phyloP scores from a whole-genome alignment of 2,797 vertebrate species.

The Scarus forsteni region DNA sequence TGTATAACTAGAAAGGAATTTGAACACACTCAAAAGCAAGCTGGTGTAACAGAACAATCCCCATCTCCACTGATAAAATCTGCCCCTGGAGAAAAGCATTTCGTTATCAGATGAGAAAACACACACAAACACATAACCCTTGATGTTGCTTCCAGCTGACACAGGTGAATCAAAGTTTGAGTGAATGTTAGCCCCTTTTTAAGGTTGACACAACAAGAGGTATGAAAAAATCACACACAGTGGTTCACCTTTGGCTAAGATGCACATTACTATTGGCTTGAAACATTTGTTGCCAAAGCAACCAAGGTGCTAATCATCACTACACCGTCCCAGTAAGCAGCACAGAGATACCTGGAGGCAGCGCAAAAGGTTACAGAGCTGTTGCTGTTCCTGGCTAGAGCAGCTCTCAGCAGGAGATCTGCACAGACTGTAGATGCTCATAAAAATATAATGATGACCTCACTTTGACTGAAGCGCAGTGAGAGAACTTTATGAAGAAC shows the following conservation, averaged over 20 bases:
- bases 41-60: conserved; percentile 27
- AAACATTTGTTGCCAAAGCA: conserved; percentile 20
- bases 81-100: conserved; percentile 21
- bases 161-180: conserved; percentile 9
- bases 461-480: conserved; percentile 40
- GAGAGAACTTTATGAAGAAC: neutral
- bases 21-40: conserved; percentile 38
- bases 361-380: conserved; percentile 10
- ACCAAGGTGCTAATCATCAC: neutral
- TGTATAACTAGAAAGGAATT: conserved; percentile 58
- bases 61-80: conserved; percentile 10
- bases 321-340: neutral
- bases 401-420: conserved; percentile 26
- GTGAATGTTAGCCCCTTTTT: conserved; percentile 10
- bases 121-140: conserved; percentile 14
- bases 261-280: conserved; percentile 4
- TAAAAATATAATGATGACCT: conserved; percentile 50
- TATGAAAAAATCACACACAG: neutral
- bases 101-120: conserved; percentile 6
- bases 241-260: neutral
- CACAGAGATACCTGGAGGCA: conserved; percentile 9
- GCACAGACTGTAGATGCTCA: conserved; percentile 23
- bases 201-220: neutral
- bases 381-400: conserved; percentile 13
- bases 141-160: conserved; percentile 7